Conservation (phyloP, 2,888 invertebrate genomes). For the Leucophora obtusa region DNA sequence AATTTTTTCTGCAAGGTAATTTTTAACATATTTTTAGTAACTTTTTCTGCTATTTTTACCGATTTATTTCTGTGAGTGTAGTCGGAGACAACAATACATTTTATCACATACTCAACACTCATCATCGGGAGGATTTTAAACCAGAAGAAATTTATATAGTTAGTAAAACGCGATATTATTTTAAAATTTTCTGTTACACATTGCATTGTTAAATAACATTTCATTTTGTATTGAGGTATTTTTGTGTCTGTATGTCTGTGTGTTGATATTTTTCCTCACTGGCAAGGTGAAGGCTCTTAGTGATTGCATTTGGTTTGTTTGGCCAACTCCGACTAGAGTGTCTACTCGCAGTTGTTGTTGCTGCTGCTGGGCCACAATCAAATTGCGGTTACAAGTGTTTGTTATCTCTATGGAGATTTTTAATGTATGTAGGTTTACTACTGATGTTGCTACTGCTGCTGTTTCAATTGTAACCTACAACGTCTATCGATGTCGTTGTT, state of each 20-base stretch:
- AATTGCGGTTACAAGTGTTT: slow-evolving; percentile 66
- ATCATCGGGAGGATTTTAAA: slow-evolving; percentile 50
- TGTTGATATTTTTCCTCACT: slow-evolving; percentile 30
- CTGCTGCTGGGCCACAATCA: slow-evolving; percentile 64
- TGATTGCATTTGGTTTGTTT: slow-evolving; percentile 57
- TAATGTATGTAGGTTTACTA: slow-evolving; percentile 30
- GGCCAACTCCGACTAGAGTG: slow-evolving; percentile 6
- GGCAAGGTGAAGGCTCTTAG: slow-evolving; percentile 62
- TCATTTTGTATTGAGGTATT: slow-evolving; percentile 25
- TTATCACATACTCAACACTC: slow-evolving; percentile 61
- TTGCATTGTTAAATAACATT: slow-evolving; percentile 18
- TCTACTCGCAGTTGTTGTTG: not conserved
- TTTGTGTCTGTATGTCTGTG: not conserved
- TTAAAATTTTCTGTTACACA: slow-evolving; percentile 40
- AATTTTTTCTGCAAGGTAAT: too few species aligned
- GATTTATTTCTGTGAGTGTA: too few species aligned
- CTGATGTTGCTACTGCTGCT: slow-evolving; percentile 15
- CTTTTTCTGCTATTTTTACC: too few species aligned
- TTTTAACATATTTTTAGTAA: too few species aligned
- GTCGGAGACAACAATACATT: slow-evolving; percentile 42
- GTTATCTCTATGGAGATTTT: slow-evolving; percentile 48
- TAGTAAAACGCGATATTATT: slow-evolving; percentile 41
- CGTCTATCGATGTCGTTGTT: slow-evolving; percentile 6
- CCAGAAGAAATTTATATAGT: slow-evolving; percentile 51
- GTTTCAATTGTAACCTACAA: slow-evolving; percentile 44